Percentiles rank a stretch among this genome's conserved stretches.
Conservation (phyloP, 2,113 vertebrate genomes). For the Pogonocichla stellata region DNA sequence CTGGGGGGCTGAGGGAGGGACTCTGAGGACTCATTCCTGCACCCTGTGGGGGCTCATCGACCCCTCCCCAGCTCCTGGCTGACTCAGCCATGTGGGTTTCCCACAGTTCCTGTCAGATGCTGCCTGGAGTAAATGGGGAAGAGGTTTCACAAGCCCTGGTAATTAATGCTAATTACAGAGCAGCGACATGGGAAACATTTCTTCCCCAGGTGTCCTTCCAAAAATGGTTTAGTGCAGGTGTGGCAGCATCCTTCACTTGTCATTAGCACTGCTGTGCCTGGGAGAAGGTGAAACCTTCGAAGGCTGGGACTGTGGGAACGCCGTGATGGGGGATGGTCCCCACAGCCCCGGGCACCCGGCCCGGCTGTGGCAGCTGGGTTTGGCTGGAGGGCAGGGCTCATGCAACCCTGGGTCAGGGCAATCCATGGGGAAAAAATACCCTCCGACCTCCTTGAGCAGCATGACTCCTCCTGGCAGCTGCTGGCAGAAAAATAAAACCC, state of each 20-base stretch:
- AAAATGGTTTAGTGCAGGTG: slow-evolving; percentile 56
- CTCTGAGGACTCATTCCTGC: neutral
- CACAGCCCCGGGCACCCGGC: neutral
- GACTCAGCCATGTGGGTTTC: slow-evolving; percentile 42
- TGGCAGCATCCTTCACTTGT: slow-evolving; percentile 31
- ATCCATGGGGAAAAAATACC: neutral
- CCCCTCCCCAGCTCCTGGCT: neutral
- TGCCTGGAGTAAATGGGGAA: slow-evolving; percentile 34
- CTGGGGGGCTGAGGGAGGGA: neutral
- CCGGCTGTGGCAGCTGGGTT: neutral
- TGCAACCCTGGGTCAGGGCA: neutral
- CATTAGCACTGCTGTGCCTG: neutral
- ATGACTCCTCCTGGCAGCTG: neutral
- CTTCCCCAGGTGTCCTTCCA: slow-evolving; percentile 63
- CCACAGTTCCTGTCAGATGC: slow-evolving; percentile 51
- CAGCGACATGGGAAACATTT: slow-evolving; percentile 55
- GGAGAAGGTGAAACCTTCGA: slow-evolving; percentile 42
- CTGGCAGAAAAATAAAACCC: neutral
- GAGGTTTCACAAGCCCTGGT: slow-evolving; percentile 55
- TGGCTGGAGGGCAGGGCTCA: slow-evolving; percentile 1
- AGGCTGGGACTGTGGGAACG: slow-evolving; percentile 39
- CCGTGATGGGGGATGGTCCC: neutral
- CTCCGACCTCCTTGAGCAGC: neutral
- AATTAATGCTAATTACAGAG: slow-evolving; percentile 71
- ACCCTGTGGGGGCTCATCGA: neutral